Base-by-base conservation (phyloP, 30 jellyfish, hydroid and myxozoan genomes). In the Calvadosia cruxmelitensis region DNA sequence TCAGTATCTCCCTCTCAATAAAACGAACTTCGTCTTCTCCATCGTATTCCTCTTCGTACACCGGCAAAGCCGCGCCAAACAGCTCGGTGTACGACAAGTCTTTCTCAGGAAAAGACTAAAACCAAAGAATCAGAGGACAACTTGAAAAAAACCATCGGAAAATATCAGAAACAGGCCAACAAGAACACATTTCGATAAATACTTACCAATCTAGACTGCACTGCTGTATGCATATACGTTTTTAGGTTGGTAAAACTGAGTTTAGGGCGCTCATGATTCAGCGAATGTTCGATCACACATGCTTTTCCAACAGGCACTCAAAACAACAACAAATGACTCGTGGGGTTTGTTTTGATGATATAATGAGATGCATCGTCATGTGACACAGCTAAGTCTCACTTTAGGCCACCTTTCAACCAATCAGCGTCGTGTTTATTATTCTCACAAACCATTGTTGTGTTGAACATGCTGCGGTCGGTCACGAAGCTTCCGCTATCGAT, bases 11-110 rank as follows among this genome's bases (percentile, higher is more conserved):
- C n/a, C n/a, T n/a, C n/a, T n/a, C n/a, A n/a, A n/a, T n/a, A n/a
- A n/a, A n/a, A n/a, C n/a, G n/a, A n/a, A n/a, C n/a, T n/a, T n/a
- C 81, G 53, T 71, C 50, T 57, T 25, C 31, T 28, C 48, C 83
- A 23, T 33, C 94, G 64, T 70, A 42, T 48, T 63, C 72, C 48
- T 82, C 94, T 71, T 82, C 79, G 67, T 82, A 82, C 66, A 82
- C 94, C 63, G 94, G 94, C 42, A 84, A 82, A 50, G 78, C 76
- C 33, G 94, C 67, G 62, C 94, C 94, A 33, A 82, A 74, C 53
- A 82, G 75, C 62, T 82, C 94, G 3, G 83, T 82, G 79, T 61
- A 82, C 50, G 94, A 84, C 71, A 82, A 84, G 80, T 74, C 87
- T 78, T 66, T 84, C 62, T 74, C 61, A 61, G 74, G 24, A 67